Conservation (phyloP, 1,140 invertebrate species). For the Panagrolaimus sp. region DNA sequence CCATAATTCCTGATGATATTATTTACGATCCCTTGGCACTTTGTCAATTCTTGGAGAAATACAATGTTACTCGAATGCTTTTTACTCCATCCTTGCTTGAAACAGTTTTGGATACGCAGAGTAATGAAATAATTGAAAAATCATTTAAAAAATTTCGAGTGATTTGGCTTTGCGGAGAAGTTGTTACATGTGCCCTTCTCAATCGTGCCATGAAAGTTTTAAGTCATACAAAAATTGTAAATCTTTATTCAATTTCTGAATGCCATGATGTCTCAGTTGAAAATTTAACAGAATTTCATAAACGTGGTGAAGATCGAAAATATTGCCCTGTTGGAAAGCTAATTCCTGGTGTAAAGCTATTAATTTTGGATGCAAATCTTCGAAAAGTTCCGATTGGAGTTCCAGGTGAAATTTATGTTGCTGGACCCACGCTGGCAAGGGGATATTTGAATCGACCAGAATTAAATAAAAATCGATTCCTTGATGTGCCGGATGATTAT, state of each 20-base stretch:
- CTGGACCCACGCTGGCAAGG: slow-evolving; percentile 61
- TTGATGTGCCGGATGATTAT: slow-evolving; percentile 49
- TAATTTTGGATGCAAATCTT: slow-evolving; percentile 60
- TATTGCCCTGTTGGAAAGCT: slow-evolving; percentile 61
- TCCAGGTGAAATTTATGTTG: slow-evolving; percentile 62
- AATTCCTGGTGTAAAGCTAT: slow-evolving; percentile 60
- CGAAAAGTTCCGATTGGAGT: slow-evolving; percentile 61
- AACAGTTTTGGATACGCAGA: slow-evolving; percentile 58
- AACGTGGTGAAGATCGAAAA: slow-evolving; percentile 47
- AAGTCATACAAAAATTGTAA: slow-evolving; percentile 59
- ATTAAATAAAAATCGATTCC: slow-evolving; percentile 60
- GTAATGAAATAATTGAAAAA: slow-evolving; percentile 22
- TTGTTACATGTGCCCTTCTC: slow-evolving; percentile 60
- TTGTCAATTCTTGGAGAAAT: slow-evolving; percentile 54
- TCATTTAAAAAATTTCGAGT: slow-evolving; percentile 47
- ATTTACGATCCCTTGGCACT: slow-evolving; percentile 60
- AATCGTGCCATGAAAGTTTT: slow-evolving; percentile 58
- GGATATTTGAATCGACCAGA: slow-evolving; percentile 63
- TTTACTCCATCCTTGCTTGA: slow-evolving; percentile 61
- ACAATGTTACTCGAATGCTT: slow-evolving; percentile 60
- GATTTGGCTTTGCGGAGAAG: slow-evolving; percentile 61
- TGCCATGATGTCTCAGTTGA: slow-evolving; percentile 60
- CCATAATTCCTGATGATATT: slow-evolving; percentile 59
- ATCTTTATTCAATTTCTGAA: slow-evolving; percentile 59
- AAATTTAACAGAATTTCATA: slow-evolving; percentile 57